Evolutionary conservation across 2,113 vertebrate genomes (phyloP).

Genomic region (Mandrillus leucophaeus): DNA sequence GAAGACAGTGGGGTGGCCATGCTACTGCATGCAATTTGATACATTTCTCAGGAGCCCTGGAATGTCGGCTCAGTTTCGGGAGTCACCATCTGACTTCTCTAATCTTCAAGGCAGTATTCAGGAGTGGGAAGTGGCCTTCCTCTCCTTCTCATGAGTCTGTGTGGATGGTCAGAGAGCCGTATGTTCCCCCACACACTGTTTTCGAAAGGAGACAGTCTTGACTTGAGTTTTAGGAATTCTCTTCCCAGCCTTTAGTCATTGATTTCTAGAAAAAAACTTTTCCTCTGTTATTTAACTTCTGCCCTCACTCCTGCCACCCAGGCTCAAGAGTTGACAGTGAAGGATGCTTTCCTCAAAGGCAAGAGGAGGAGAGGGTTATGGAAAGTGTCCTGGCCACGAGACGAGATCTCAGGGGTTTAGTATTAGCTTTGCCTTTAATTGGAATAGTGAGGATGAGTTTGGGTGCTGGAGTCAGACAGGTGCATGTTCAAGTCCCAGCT

Average conservation of each 20-base stretch:
- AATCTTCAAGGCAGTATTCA: not conserved
- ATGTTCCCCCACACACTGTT: not conserved
- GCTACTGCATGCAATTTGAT: fast-evolving
- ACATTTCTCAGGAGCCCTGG: not conserved
- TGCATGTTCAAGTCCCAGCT: not conserved
- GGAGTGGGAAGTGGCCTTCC: fast-evolving
- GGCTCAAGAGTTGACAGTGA: not conserved
- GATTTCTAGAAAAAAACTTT: not conserved
- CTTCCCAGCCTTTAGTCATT: not conserved
- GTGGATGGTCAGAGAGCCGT: not conserved
- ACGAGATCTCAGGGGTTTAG: not conserved
- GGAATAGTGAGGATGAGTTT: not conserved
- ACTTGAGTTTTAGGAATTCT: not conserved
- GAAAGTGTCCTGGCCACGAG: not conserved
- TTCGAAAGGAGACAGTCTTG: not conserved
- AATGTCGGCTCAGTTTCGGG: fast-evolving
- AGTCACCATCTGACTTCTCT: not conserved
- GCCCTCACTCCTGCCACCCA: not conserved
- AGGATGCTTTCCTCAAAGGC: not conserved
- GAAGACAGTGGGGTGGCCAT: fast-evolving
- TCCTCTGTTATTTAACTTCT: not conserved
- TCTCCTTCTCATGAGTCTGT: not conserved
- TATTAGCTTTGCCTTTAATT: not conserved
- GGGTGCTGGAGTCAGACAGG: not conserved
- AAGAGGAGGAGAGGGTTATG: not conserved